Conservation (phyloP, 2,113 vertebrate genomes). For the Cyanoramphus novaezelandiae region DNA sequence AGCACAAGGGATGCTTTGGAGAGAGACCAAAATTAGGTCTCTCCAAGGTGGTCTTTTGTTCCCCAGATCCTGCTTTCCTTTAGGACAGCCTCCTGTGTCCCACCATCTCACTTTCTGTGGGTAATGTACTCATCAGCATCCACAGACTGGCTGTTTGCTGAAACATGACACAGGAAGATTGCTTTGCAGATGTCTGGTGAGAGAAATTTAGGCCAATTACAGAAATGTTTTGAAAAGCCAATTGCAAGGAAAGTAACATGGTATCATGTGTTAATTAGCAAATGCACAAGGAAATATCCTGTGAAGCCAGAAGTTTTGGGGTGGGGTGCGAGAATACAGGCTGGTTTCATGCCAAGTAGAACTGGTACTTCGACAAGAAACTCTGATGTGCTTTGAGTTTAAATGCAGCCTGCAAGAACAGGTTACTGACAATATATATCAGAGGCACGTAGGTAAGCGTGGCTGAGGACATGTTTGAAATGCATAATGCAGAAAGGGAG, state of each 20-base stretch:
- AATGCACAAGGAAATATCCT: not conserved
- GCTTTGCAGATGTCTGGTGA: not conserved
- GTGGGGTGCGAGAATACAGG: not conserved
- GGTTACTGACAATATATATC: not conserved
- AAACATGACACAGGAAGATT: not conserved
- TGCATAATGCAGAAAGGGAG: not conserved
- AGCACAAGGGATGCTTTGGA: not conserved
- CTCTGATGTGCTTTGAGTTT: not conserved
- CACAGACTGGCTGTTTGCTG: not conserved
- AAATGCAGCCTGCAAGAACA: not conserved
- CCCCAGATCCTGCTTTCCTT: not conserved
- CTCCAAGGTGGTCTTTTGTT: not conserved
- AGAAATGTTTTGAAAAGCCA: not conserved
- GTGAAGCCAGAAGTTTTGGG: not conserved
- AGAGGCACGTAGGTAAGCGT: not conserved
- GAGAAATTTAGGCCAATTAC: not conserved
- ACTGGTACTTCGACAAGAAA: not conserved
- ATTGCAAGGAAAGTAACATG: not conserved
- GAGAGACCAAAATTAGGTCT: not conserved
- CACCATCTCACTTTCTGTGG: rapidly evolving
- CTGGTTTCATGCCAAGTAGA: not conserved
- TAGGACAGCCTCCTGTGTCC: rapidly evolving
- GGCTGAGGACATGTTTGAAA: not conserved
- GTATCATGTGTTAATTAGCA: not conserved
- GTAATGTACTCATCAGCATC: not conserved